Evolutionary conservation across 2,888 invertebrate species (phyloP), one percentile per base, ranked within the genome.

Genomic region (Steinernema scapterisci): DNA sequence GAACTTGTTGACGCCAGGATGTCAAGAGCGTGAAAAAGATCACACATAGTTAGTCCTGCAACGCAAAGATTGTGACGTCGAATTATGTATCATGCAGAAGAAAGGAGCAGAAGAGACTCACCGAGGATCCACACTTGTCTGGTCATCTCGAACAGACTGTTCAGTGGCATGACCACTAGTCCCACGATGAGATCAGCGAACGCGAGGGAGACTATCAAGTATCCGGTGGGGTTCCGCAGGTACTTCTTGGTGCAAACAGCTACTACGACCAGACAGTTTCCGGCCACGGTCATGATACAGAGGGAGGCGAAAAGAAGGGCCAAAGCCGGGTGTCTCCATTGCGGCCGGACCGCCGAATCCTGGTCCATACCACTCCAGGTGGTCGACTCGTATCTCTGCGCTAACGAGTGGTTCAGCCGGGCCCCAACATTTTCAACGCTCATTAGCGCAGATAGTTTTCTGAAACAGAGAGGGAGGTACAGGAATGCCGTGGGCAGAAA

Each of bases 1-100:
- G 96, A 96, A 5, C 97, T 97, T 0, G 99, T 97, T 85, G 95
- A 95, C 84, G 96, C 97, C 0, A 97, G 91, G 0, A 99, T 97
- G 88, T 99, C 97, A 79, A 97, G 89, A 0, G 96, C 96, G 73
- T 96, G 92, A 96, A 97, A 99, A 25, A 96, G 92, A 88, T 99
- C 97, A 88, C 97, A 99, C 94, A 95, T 95, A 85, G 94, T 93
- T 1, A 93, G 92, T 3, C 97, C 96, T 88, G 44, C n/a, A 72
- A 78, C 45, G 23, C n/a, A 16, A 16, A 73, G 19, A 31, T 25
- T 63, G 63, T 63, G 23, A 54, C 54, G 54, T 23, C 54, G 5
- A 23, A 25, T 51, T 9, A 9, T 9, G 2, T 73, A 25, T 19
- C 23, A 74, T n/a, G n/a, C n/a, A n/a, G n/a, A n/a, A n/a, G n/a